Base-by-base conservation (phyloP, 2,888 invertebrate species). In the Petrophora chlorosata region DNA sequence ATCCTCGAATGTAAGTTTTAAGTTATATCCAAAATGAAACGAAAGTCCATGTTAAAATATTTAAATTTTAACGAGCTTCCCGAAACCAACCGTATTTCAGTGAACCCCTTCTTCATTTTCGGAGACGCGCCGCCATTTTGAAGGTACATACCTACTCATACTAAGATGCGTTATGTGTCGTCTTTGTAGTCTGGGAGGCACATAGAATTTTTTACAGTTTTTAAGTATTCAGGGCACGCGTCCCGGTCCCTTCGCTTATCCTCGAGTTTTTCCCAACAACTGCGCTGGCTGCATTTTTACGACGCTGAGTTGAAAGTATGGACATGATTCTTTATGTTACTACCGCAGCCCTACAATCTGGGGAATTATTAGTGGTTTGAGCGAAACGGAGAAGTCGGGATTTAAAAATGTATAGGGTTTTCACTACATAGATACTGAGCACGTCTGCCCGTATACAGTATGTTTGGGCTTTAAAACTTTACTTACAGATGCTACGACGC, bases 151-250 rank as follows among this genome's bases (percentile, higher is more conserved):
- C 19, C 19, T 3, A 17, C 12, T 19, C 12, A 25, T 15, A 42
- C 15, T 16, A 45, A 51, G 40, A 47, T 51, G 29, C 51, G 46
- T 48, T 44, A 50, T 40, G 58, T 53, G 45, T 8, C 12, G 56
- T 68, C 58, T 64, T 66, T 59, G 65, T 56, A 65, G 64, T 49
- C 60, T 52, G 56, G 55, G n/a, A 60, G 65, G 62, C 66, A 63
- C 62, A 68, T 62, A 67, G 75, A 76, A 73, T 80, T 84, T 84
- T 85, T 84, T 76, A 76, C 70, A 67, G 51, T 61, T 70, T 73
- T 82, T 79, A 74, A 69, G 63, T 74, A 87, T 85, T 74, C 87
- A 70, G 69, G 58, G 56, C 82, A 73, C 85, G 87, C 78, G 45
- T 42, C 53, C 33, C 42, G 54, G 56, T 54, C 73, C 76, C 73